Conservation (phyloP, 2,113 vertebrate genomes). For the Hystrix cristata region DNA sequence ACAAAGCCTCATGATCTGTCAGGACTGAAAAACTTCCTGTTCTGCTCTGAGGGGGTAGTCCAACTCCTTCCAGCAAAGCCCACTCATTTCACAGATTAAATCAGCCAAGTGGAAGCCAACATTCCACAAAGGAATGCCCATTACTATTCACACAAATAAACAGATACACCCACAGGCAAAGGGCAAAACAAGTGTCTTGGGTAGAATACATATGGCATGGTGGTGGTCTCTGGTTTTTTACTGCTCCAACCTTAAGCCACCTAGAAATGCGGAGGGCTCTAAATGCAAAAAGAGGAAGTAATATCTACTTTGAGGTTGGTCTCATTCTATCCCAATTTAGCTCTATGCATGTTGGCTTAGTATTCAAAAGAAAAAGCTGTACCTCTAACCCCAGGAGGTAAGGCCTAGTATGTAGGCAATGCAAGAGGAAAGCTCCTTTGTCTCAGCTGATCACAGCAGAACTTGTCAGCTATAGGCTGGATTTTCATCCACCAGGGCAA, state of each 20-base stretch:
- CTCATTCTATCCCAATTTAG: neutral
- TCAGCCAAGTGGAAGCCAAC: conserved; percentile 75
- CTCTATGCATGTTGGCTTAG: neutral
- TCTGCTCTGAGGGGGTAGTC: conserved; percentile 65
- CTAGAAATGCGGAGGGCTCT: neutral
- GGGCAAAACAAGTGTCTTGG: conserved; percentile 13
- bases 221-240: neutral
- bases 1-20: conserved; percentile 63
- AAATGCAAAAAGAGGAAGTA: neutral
- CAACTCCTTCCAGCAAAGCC: conserved; percentile 66
- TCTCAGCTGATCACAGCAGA: neutral
- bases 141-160: conserved; percentile 78
- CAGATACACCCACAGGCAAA: conserved; percentile 68
- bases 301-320: neutral
- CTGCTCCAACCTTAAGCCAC: neutral
- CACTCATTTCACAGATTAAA: conserved; percentile 78
- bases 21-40: conserved; percentile 72
- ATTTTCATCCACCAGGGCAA: neutral
- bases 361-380: neutral
- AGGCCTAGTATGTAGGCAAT: neutral
- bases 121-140: conserved; percentile 79
- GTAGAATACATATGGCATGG: neutral
- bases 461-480: neutral
- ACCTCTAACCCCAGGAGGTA: neutral
- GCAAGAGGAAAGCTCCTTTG: neutral